A percentile compares a stretch with the other conserved stretches of the same genome.
Evolutionary conservation across 1,140 invertebrate genomes (phyloP).

Genomic region (Phocides pigmalion): DNA sequence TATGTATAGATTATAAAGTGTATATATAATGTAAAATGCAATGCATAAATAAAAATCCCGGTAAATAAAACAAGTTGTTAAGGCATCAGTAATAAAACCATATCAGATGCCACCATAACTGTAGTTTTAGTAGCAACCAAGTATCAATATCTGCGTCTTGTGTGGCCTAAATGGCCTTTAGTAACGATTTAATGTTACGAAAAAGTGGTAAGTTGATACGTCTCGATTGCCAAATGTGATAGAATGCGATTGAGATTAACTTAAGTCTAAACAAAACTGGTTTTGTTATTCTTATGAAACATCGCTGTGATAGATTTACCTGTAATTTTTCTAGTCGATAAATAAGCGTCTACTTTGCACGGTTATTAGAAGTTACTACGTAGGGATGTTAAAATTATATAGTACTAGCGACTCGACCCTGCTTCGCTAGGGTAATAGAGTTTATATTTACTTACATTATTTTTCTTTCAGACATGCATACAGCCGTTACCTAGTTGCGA

Average conservation of each 20-base stretch:
- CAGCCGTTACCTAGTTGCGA: no score
- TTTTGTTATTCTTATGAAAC: conserved; percentile 4
- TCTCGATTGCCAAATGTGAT: conserved; percentile 52
- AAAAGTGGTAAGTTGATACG: conserved; percentile 56
- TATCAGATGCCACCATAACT: conserved; percentile 18
- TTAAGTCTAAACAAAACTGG: conserved; percentile 34
- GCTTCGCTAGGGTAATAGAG: no score
- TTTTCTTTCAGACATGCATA: no score
- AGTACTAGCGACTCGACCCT: no score
- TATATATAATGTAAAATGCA: no score
- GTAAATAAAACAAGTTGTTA: not conserved
- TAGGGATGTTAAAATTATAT: no score
- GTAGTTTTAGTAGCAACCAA: conserved; percentile 24
- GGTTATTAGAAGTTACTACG: no score
- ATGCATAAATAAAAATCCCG: no score
- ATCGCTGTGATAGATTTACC: not conserved
- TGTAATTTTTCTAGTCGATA: not conserved
- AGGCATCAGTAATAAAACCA: conserved; percentile 5
- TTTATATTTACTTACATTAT: no score
- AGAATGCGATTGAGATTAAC: conserved; percentile 47
- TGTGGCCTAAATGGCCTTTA: conserved; percentile 42
- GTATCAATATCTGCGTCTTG: conserved; percentile 32
- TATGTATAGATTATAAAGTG: no score
- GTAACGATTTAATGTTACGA: conserved; percentile 38
- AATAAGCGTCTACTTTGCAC: no score